Conservation (phyloP, 2,797 vertebrate species). For the Kryptolebias ocellatus region DNA sequence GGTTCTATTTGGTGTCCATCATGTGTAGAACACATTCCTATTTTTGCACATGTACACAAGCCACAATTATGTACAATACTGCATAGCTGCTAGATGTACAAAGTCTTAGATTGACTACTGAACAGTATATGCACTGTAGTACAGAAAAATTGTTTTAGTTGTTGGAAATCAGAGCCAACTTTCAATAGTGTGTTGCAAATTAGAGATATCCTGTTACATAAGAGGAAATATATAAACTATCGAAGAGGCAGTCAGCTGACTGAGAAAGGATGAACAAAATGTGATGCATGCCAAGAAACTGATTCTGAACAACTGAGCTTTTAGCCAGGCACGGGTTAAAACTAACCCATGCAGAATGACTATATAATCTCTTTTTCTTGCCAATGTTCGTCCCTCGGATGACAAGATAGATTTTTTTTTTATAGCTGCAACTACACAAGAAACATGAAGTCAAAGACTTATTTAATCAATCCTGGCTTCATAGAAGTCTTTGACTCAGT, state of each 20-base stretch:
- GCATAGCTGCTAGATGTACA: not conserved
- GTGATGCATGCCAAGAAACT: not conserved
- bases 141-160: not conserved
- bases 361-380: not conserved
- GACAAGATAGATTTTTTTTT: not conserved
- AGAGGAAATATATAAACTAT: not conserved
- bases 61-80: constrained; percentile 1
- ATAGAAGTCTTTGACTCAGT: too few species aligned
- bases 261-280: not conserved
- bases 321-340: not conserved
- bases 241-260: not conserved
- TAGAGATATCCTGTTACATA: not conserved
- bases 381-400: not conserved
- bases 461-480: too few species aligned
- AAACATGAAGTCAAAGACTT: too few species aligned
- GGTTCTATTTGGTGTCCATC: constrained; percentile 50
- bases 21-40: constrained; percentile 28
- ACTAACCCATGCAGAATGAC: not conserved
- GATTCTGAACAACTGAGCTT: not conserved
- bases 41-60: constrained; percentile 23
- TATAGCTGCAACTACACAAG: not conserved
- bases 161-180: too few species aligned
- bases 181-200: too few species aligned
- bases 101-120: not conserved
- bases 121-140: not conserved